phyloP scores from a whole-genome alignment of 2,113 vertebrate species.

The Rattus norvegicus region DNA sequence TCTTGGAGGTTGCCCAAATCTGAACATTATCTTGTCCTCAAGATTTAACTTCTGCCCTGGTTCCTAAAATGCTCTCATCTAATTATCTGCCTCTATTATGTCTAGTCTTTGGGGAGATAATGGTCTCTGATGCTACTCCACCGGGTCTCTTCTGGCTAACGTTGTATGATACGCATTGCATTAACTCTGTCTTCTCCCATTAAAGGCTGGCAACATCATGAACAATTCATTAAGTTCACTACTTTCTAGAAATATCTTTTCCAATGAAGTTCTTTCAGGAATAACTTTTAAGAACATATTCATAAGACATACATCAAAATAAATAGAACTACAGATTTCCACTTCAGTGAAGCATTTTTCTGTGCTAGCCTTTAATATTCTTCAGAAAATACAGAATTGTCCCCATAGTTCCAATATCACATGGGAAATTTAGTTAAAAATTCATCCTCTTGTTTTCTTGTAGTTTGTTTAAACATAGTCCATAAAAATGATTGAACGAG shows the following conservation, averaged over 20 bases:
- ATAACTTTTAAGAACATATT: background rate
- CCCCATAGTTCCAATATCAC: slow-evolving; percentile 18
- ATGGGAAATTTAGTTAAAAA: slow-evolving; percentile 40
- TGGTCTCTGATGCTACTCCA: background rate
- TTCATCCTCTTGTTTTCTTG: slow-evolving; percentile 3
- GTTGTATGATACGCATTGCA: background rate
- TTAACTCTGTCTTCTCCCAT: slow-evolving; percentile 54
- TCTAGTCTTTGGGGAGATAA: slow-evolving; percentile 1
- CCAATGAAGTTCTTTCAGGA: slow-evolving; percentile 28
- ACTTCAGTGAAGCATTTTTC: background rate
- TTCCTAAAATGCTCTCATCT: slow-evolving; percentile 57
- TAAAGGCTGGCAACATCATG: slow-evolving; percentile 44
- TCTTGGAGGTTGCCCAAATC: slow-evolving; percentile 51
- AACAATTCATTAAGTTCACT: background rate
- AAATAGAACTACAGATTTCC: slow-evolving; percentile 17
- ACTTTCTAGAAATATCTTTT: slow-evolving; percentile 69
- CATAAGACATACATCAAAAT: slow-evolving; percentile 57
- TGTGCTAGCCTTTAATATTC: background rate
- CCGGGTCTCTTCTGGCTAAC: slow-evolving; percentile 49
- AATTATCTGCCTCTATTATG: background rate
- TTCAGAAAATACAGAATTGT: slow-evolving; percentile 19
- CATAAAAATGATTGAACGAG: slow-evolving; percentile 19
- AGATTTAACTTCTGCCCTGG: slow-evolving; percentile 48
- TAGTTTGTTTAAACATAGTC: slow-evolving; percentile 43
- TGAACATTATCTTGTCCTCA: slow-evolving; percentile 31